A percentile compares a stretch with the other conserved stretches of the same genome.
Conservation (phyloP, 2,797 vertebrate genomes). For the Typhlichthys eigenmanni region DNA sequence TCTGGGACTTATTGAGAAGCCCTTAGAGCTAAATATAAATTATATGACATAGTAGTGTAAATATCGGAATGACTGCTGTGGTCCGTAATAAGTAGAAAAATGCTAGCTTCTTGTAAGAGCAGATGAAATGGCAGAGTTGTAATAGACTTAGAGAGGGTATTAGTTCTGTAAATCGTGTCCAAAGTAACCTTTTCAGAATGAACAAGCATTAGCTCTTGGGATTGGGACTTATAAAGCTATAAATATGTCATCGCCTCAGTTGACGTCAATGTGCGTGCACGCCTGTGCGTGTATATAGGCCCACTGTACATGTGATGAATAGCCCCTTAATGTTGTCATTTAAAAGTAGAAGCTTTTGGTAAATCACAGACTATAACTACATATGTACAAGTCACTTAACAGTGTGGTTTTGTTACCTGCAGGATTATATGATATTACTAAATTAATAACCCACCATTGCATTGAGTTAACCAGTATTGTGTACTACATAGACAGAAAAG, state of each 20-base stretch:
- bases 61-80: constrained; percentile 1
- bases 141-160: not conserved
- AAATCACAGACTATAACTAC: too few relatives aligned
- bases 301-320: not conserved
- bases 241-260: not conserved
- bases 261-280: not conserved
- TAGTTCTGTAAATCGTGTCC: constrained; percentile 2
- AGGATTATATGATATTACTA: too few relatives aligned
- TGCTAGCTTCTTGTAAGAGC: not conserved
- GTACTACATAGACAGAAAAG: too few relatives aligned
- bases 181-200: constrained; percentile 7
- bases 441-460: too few relatives aligned
- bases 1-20: not conserved
- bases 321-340: not conserved
- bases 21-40: not conserved
- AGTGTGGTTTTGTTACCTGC: too few relatives aligned
- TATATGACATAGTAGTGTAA: not conserved
- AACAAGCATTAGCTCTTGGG: constrained; percentile 3
- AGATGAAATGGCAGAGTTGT: not conserved
- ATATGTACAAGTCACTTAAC: too few relatives aligned
- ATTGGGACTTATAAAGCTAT: constrained; percentile 12
- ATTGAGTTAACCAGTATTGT: too few relatives aligned
- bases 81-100: not conserved
- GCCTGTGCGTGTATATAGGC: not conserved
- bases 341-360: not conserved